Evolutionary conservation across 2,797 vertebrate genomes (phyloP).

Genomic region (Sebastes reedi): DNA sequence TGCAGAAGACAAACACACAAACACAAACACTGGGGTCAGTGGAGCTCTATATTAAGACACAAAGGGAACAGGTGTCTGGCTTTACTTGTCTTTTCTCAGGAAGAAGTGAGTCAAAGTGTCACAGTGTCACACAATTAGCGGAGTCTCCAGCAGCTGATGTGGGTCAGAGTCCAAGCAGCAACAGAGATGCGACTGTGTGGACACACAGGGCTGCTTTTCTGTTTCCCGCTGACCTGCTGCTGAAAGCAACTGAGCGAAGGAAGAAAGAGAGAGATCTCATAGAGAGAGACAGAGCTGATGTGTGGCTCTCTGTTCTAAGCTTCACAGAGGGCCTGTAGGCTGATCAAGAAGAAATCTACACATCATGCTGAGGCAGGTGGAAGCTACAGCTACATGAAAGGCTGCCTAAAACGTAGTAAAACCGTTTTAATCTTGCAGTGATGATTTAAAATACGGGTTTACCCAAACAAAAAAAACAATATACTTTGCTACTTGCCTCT

Average conservation of each 20-base stretch:
- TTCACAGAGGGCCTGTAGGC: slow-evolving; percentile 14
- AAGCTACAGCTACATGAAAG: slow-evolving; percentile 4
- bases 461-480: not conserved
- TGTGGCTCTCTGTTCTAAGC: slow-evolving; percentile 42
- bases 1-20: slow-evolving; percentile 68
- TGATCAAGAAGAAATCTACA: slow-evolving; percentile 2
- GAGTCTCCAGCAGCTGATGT: slow-evolving; percentile 20
- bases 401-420: not conserved
- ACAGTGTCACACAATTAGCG: slow-evolving; percentile 39
- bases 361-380: slow-evolving; percentile 38
- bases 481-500: not conserved
- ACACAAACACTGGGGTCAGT: slow-evolving; percentile 43
- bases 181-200: slow-evolving; percentile 69
- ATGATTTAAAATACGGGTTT: not conserved
- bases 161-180: slow-evolving; percentile 53
- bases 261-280: slow-evolving; percentile 20
- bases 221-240: slow-evolving; percentile 44
- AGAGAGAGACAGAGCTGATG: slow-evolving; percentile 33
- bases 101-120: slow-evolving; percentile 46
- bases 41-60: slow-evolving; percentile 29
- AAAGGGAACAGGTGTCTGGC: slow-evolving; percentile 62
- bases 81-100: slow-evolving; percentile 41
- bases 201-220: slow-evolving; percentile 64
- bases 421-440: not conserved
- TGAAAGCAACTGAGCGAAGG: slow-evolving; percentile 43